These are phyloP conservation scores for Radopholus similis DNA, from an alignment of 1,140 invertebrate genomes.

Conservation along the genomic window DNA sequence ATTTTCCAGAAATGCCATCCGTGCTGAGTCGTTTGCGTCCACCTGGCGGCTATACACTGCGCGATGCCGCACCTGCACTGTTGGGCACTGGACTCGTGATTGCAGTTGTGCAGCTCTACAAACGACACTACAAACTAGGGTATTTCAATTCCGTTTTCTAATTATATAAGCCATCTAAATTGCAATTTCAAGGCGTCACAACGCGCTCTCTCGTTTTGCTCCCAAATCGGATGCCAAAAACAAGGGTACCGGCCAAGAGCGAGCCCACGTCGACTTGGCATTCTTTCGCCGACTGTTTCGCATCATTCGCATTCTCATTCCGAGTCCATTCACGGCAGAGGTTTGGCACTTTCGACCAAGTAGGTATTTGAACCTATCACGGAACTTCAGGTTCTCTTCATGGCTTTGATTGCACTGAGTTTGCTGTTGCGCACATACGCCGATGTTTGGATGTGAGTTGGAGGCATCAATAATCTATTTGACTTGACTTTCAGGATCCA, in stretches of 20 bases:
- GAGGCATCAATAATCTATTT: neutral
- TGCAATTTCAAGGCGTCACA: constrained; percentile 5
- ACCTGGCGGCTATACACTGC: neutral
- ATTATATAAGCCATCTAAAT: constrained; percentile 1
- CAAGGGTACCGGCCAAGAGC: constrained; percentile 65
- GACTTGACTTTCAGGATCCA: constrained; percentile 65
- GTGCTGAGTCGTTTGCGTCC: constrained; percentile 17
- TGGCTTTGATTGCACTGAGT: constrained; percentile 75
- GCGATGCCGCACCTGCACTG: constrained; percentile 30
- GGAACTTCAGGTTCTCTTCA: constrained; percentile 69
- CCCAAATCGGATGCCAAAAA: constrained; percentile 34
- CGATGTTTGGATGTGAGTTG: constrained; percentile 79
- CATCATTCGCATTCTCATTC: constrained; percentile 79
- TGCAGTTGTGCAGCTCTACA: constrained; percentile 27
- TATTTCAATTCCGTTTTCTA: constrained; percentile 14
- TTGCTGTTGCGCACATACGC: constrained; percentile 82
- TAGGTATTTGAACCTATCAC: constrained; percentile 6
- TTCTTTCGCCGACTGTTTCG: constrained; percentile 76
- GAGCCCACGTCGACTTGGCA: constrained; percentile 77
- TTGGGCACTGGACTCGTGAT: constrained; percentile 28
- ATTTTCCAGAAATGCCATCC: constrained; percentile 14
- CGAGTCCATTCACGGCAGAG: constrained; percentile 66
- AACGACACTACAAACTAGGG: constrained; percentile 20
- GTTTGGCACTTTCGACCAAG: constrained; percentile 44
- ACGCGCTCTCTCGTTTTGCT: neutral